Evolutionary conservation across 2,888 invertebrate genomes (phyloP).

Genomic region (Linnaemya tessellans): DNA sequence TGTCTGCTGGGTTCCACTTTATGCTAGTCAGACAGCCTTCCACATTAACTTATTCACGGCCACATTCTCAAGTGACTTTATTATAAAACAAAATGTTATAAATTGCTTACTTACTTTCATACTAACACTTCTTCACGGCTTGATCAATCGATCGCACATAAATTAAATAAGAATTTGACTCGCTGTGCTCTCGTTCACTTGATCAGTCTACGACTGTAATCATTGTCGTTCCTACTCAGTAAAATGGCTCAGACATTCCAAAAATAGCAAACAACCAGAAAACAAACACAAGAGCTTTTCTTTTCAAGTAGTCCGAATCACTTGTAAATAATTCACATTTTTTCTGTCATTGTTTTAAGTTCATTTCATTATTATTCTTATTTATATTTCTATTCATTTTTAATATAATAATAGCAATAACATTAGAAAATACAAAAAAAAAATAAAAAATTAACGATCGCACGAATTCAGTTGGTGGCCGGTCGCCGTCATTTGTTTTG

Average conservation of each 20-base stretch:
- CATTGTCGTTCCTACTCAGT: slow-evolving; percentile 1
- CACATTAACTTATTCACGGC: neutral
- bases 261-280: slow-evolving; percentile 7
- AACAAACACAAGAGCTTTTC: slow-evolving; percentile 19
- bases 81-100: slow-evolving; percentile 54
- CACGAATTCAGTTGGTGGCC: slow-evolving; percentile 8
- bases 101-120: slow-evolving; percentile 53
- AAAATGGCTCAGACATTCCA: slow-evolving; percentile 42
- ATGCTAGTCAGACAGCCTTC: slow-evolving; percentile 17
- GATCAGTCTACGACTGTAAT: neutral
- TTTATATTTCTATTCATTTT: slow-evolving; percentile 4
- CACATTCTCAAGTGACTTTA: slow-evolving; percentile 58
- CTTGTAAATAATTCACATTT: slow-evolving; percentile 18
- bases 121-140: slow-evolving; percentile 18
- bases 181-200: neutral
- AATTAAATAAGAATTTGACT: neutral
- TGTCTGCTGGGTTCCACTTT: slow-evolving; percentile 31
- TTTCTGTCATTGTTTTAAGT: slow-evolving; percentile 30
- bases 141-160: slow-evolving; percentile 26
- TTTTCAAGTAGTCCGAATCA: slow-evolving; percentile 23
- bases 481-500: neutral
- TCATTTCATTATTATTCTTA: slow-evolving; percentile 4
- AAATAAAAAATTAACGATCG: neutral
- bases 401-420: slow-evolving; percentile 37
- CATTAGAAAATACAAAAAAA: slow-evolving; percentile 5